Base-by-base conservation (phyloP, 2,797 vertebrate genomes). In the Darevskia mixta region DNA sequence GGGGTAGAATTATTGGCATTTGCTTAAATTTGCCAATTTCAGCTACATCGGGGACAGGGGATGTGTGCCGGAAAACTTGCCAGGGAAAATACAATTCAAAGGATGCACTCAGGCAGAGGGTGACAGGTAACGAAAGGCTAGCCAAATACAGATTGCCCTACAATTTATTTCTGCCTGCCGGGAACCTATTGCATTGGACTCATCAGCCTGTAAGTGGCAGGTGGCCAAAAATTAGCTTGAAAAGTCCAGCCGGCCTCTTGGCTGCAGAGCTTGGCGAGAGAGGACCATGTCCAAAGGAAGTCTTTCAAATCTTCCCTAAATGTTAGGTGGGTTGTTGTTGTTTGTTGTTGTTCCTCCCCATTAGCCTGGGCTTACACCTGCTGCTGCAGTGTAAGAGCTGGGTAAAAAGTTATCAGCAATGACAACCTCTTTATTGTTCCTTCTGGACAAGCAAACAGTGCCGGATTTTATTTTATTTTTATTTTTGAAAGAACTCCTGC, bases 1-100 rank as follows among this genome's bases (percentile, higher is more conserved):
- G 15, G 92, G 93, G 94, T 83, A 79, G 88, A 95, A 95, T 91
- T 95, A 95, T 88, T 95, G 96, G 92, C 94, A 91, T 95, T 96
- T 95, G 90, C 93, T 96, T 96, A 94, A 93, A 93, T 94, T 93
- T 95, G 88, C 95, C 88, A 82, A 88, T 95, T 94, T 91, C 5
- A 0, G 88, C 86, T 89, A 64, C 81, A 55, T 1, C 20, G 69
- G 72, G 85, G 83, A 89, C 83, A 87, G 88, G 90, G 94, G 89
- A 86, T 87, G 64, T 77, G 2, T 80, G 55, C 90, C 64, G n/a
- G 80, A 49, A 64, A 90, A 35, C 5, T 77, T 77, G 75, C 64
- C 61, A 55, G 88, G 64, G 86, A 66, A 94, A 87, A 91, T 78
- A 49, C 0, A 72, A 6, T 82, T 87, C 78, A 67, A 71, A 49